Base-by-base conservation (phyloP, 2,797 vertebrate genomes). In the Hafferia zeledoni region DNA sequence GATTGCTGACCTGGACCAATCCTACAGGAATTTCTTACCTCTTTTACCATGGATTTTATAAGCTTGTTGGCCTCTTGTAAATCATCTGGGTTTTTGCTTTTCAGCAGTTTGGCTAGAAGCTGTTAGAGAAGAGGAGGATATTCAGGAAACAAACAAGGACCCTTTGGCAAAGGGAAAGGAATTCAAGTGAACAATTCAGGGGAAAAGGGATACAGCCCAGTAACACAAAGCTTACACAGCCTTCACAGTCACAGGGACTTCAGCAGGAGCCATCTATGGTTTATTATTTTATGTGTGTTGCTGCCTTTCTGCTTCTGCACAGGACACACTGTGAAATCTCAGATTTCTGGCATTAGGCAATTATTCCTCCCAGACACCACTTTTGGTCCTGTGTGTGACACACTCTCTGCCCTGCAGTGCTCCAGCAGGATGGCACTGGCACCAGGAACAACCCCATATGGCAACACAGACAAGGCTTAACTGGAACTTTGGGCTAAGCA, bases 21-120 rank as follows among this genome's bases (percentile, higher is more conserved):
- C 39, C 68, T 70, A 65, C 46, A 52, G 24, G 39, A 60, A 52
- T 39, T 72, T 76, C 98, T 97, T 95, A 99, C 99, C 98, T 99
- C 99, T 95, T 99, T 99, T 75, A 99, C 99, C 99, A 99, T 99
- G 95, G 98, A 99, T 97, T 99, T 99, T 95, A 99, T 99, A 88
- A 99, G 98, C 59, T 98, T 98, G 96, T 99, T 99, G 41, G 99
- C 99, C 92, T 99, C 99, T 76, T 99, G 99, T 49, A 99, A 98
- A 95, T 99, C 99, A 93, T 99, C 98, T 8, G 99, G 98, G 91
- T 99, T 99, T 98, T 99, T 99, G 97, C 99, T 99, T 97, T 99
- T 99, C 83, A 99, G 97, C 47, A 99, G 97, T 94, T 98, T 99
- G 61, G 99, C 97, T 94, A 99, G 97, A 87, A 98, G 98, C 99